Percentiles rank a stretch among this genome's conserved stretches.
Conservation (phyloP, 2,888 invertebrate species). For the Lasioglossum pauxillum region DNA sequence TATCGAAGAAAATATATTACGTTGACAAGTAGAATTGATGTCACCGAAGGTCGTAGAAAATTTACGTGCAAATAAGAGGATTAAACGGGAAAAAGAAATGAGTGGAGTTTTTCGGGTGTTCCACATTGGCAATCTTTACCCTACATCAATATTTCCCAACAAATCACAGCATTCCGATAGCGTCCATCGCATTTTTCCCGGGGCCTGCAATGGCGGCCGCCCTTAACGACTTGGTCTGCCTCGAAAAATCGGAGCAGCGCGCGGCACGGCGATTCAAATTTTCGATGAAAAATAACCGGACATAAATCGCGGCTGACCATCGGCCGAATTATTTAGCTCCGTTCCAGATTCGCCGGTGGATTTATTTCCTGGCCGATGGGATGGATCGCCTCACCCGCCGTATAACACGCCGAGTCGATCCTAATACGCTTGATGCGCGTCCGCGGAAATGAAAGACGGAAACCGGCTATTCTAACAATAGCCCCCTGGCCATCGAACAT, state of each 20-base stretch:
- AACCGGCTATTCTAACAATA: slow-evolving; percentile 27
- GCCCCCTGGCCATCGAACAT: slow-evolving; percentile 23
- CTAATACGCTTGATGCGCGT: slow-evolving; percentile 52
- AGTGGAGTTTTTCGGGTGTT: background rate
- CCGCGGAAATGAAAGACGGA: slow-evolving; percentile 36
- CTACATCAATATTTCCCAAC: background rate
- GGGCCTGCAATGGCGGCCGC: background rate
- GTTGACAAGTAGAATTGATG: too few relatives aligned
- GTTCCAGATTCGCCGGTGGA: slow-evolving; percentile 32
- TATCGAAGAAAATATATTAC: too few relatives aligned
- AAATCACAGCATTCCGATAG: background rate
- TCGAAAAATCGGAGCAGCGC: background rate
- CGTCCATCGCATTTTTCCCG: background rate
- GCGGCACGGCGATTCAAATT: slow-evolving; percentile 16
- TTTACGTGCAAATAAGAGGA: background rate
- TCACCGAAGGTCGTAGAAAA: background rate
- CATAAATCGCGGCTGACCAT: slow-evolving; percentile 16
- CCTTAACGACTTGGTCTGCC: background rate
- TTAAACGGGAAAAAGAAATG: background rate
- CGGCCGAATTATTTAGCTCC: slow-evolving; percentile 50
- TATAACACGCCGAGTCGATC: slow-evolving; percentile 28
- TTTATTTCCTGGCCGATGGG: slow-evolving; percentile 42
- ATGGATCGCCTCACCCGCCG: slow-evolving; percentile 34
- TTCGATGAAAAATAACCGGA: slow-evolving; percentile 39
- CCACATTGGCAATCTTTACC: background rate